These are phyloP conservation scores for Ecdyonurus torrentis DNA, from an alignment of 2,888 invertebrate species.

Conservation along the genomic window DNA sequence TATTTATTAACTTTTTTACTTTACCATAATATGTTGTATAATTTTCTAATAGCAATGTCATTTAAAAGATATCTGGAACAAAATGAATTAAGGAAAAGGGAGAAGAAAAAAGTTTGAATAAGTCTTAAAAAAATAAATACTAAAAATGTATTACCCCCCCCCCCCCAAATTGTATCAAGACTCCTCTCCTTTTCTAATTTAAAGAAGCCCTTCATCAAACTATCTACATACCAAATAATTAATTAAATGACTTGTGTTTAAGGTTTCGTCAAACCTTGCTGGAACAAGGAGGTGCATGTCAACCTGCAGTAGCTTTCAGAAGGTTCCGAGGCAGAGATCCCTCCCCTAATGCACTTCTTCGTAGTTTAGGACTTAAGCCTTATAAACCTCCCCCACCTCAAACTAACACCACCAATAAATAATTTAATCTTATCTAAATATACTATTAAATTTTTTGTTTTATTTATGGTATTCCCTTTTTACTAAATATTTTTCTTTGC, in stretches of 20 bases:
- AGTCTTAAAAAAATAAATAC: too few species aligned
- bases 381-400: neutral
- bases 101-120: too few species aligned
- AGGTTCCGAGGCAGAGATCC: constrained; percentile 86
- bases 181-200: neutral
- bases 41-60: neutral
- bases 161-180: too few species aligned
- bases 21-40: too few species aligned
- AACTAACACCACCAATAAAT: neutral
- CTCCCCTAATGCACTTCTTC: constrained; percentile 61
- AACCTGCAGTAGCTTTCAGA: constrained; percentile 72
- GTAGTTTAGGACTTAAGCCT: constrained; percentile 31
- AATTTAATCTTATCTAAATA: neutral
- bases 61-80: neutral
- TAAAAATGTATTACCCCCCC: too few species aligned
- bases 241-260: too few species aligned
- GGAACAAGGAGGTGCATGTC: constrained; percentile 61
- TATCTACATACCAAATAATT: too few species aligned
- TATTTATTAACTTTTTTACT: too few species aligned
- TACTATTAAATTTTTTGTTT: too few species aligned
- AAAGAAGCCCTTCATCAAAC: neutral
- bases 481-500: too few species aligned
- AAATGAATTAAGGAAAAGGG: neutral
- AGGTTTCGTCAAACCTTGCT: constrained; percentile 68
- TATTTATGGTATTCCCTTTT: too few species aligned